Base-by-base conservation (phyloP, 2,113 vertebrate genomes). In the Syrrhaptes paradoxus region DNA sequence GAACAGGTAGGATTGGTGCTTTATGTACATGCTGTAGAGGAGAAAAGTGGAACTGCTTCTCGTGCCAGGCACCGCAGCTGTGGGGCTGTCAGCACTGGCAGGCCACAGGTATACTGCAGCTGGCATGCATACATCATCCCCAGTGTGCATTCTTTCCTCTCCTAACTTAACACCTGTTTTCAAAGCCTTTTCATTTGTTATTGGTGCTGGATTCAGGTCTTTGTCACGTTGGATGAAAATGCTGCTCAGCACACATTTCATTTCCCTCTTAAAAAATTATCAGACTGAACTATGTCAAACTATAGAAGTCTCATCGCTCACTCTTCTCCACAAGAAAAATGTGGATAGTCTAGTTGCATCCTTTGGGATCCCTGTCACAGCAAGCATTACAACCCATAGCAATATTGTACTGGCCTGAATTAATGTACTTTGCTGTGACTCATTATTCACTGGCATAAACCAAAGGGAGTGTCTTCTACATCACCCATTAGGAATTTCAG, bases 391-490 rank as follows among this genome's bases (percentile, higher is more conserved):
- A 24, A 80, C 20, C 22, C 25, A 48, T 67, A 92, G 85, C 65
- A 77, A 19, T 78, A 67, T 74, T 57, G 58, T 63, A 61, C 48
- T 38, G 36, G 26, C 65, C 90, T 89, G 57, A 86, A 88, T 96
- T 90, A 13, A 48, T 54, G n/a, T 86, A 28, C 26, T 92, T 92
- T 93, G 59, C 55, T 87, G 55, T 96, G 89, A 92, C 32, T 95
- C 86, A 93, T 93, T 91, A 82, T 84, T 71, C 68, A 87, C 74
- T 77, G 73, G 61, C 92, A 81, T 71, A 92, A 93, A 74, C 17
- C 19, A 59, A 87, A 97, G 91, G 94, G 94, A 95, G 94, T 92
- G 94, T 81, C 86, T 55, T 92, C 48, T 67, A 89, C 72, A 92
- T 96, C 95, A 96, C 17, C 20, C 48, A 41, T 78, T 63, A 90